Conservation (phyloP, 2,888 invertebrate species). For the Idaea dimidiata region DNA sequence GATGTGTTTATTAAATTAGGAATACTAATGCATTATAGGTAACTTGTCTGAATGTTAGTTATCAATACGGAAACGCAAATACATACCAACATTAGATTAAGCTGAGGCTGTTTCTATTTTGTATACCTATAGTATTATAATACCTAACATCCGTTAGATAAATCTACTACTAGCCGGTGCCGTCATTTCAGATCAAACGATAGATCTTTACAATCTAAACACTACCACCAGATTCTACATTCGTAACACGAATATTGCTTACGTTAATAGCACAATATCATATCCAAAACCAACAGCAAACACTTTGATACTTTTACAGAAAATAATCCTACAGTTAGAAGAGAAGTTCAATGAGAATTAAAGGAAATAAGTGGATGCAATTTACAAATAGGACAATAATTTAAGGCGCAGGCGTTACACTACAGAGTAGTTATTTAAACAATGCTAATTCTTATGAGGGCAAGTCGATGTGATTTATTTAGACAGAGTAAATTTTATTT, state of each 20-base stretch:
- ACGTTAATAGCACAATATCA: slow-evolving; percentile 9
- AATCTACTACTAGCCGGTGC: not conserved
- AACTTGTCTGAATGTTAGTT: too few species aligned
- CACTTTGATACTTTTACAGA: not conserved
- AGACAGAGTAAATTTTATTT: too few species aligned
- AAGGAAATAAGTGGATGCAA: not conserved
- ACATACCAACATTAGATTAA: not conserved
- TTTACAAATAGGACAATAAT: not conserved
- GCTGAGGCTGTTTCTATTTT: not conserved
- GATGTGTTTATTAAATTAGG: too few species aligned
- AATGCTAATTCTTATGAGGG: not conserved
- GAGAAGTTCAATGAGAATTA: not conserved
- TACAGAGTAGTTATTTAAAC: not conserved
- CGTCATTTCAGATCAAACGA: not conserved
- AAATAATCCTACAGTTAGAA: not conserved
- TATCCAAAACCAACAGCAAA: not conserved
- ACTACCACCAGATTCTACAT: slow-evolving; percentile 1
- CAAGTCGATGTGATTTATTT: too few species aligned
- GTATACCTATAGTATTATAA: too few species aligned
- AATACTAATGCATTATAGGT: too few species aligned
- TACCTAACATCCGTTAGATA: not conserved
- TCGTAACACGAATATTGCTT: slow-evolving; percentile 15
- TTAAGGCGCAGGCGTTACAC: not conserved
- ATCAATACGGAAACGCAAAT: too few species aligned
- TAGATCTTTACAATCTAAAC: not conserved